Base-by-base conservation (phyloP, 2,113 vertebrate species). In the Murina feae region DNA sequence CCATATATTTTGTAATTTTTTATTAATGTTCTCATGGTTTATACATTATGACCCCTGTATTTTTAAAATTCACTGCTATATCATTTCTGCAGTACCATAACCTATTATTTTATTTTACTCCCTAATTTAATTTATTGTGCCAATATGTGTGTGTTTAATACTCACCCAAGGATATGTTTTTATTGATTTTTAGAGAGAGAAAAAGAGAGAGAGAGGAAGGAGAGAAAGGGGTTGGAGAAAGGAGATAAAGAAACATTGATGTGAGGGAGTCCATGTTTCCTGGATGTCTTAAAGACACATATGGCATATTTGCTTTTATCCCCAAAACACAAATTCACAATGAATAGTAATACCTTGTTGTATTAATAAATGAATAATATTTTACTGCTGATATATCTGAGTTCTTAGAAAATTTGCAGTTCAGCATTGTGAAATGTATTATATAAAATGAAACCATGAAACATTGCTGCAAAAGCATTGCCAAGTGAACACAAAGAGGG, bases 41-140 rank as follows among this genome's bases (percentile, higher is more conserved):
- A 53, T 18, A 78, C 11, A 60, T 13, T 42, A 74, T 25, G 12
- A 78, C 12, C 42, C 4, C 32, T 20, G 1, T 58, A 10, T 75
- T 89, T 51, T 9, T 49, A 78, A 21, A 42, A 55, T 87, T 49
- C 42, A 74, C 1, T 53, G 23, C 9, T 60, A 10, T 25, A n/a
- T 76, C n/a, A 2, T 74, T 90, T 72, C 42, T 71, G 18, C 20
- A 71, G 2, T 21, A 30, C 35, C 16, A 37, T n/a, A 58, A 74
- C 68, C 91, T 72, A 84, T 74, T 79, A 93, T 84, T 91, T n/a
- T 44, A 39, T 47, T 95, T 85, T 63, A 58, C 11, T 74, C 10
- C 2, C 10, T 88, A 72, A 49, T 69, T 60, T 96, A 71, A 69
- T 58, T 10, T 18, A 1, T 86, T 86, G 17, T 78, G 25, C 23